A percentile compares a stretch with the other conserved stretches of the same genome.
Conservation (phyloP, 2,888 invertebrate species). For the Eupithecia subumbrata region DNA sequence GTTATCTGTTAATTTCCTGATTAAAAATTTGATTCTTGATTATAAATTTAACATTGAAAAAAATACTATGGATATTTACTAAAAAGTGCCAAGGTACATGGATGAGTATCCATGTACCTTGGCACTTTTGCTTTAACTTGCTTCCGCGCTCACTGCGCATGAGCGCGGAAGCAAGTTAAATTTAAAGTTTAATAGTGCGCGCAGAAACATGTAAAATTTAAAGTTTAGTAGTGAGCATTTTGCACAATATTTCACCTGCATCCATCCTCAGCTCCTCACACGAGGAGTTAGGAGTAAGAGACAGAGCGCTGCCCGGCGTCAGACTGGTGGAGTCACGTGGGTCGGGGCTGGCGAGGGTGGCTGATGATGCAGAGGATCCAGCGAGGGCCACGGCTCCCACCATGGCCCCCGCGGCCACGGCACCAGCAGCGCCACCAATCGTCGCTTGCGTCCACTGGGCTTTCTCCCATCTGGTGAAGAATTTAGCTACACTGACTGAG, state of each 20-base stretch:
- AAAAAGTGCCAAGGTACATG: too few species aligned
- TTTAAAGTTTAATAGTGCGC: too few species aligned
- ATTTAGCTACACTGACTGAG: background rate
- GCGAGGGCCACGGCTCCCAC: slow-evolving; percentile 79
- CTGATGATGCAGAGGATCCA: slow-evolving; percentile 74
- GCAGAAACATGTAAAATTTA: background rate
- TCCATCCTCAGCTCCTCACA: slow-evolving; percentile 86
- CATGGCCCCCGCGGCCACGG: slow-evolving; percentile 75
- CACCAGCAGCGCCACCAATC: slow-evolving; percentile 73
- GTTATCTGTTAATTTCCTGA: background rate
- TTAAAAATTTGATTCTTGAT: background rate
- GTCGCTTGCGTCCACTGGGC: slow-evolving; percentile 83
- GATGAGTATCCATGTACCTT: too few species aligned
- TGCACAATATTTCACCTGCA: slow-evolving; percentile 52
- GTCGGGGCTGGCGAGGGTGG: slow-evolving; percentile 71
- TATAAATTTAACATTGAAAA: too few species aligned
- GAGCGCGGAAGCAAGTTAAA: too few species aligned
- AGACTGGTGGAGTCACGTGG: slow-evolving; percentile 82
- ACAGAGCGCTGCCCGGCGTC: slow-evolving; percentile 85
- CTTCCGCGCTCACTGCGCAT: too few species aligned
- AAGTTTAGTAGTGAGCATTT: background rate
- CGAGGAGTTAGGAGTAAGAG: slow-evolving; percentile 89
- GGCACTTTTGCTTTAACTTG: too few species aligned
- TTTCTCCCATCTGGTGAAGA: slow-evolving; percentile 88
- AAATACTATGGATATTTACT: too few species aligned